A percentile compares a stretch with the other conserved stretches of the same genome.
These are phyloP conservation scores for Hapalemur alaotrensis DNA, from an alignment of 2,797 vertebrate species.

Conservation along the genomic window DNA sequence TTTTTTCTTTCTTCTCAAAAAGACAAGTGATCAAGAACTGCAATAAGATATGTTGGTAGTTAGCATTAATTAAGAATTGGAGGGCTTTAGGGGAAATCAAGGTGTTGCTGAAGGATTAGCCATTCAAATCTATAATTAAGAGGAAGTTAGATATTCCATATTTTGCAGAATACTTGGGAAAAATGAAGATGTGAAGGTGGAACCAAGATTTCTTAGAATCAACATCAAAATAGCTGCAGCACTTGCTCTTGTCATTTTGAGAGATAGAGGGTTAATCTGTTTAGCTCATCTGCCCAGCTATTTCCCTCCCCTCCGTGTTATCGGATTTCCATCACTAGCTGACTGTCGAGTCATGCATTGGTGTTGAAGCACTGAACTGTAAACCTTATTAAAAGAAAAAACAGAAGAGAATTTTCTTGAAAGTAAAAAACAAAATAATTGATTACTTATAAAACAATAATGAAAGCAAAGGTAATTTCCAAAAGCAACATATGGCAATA, in stretches of 20 bases:
- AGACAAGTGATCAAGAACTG: background rate
- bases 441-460: constrained; percentile 10
- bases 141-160: background rate
- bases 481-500: background rate
- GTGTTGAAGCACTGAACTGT: background rate
- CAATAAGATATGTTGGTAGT: background rate
- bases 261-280: background rate
- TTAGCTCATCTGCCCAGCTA: background rate
- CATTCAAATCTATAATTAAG: background rate
- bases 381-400: background rate
- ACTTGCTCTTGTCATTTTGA: background rate
- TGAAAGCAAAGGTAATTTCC: constrained; percentile 25
- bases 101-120: background rate
- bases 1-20: background rate
- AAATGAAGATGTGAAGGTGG: too few species aligned
- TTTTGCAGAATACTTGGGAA: too few species aligned
- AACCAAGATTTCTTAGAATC: background rate
- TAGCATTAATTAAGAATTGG: background rate
- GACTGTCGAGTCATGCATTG: background rate
- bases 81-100: background rate
- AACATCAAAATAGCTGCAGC: background rate
- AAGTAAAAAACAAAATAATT: background rate
- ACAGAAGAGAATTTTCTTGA: background rate
- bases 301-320: background rate
- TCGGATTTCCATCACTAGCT: background rate